Conservation (phyloP, 2,797 vertebrate species). For the Hemibagrus guttatus region DNA sequence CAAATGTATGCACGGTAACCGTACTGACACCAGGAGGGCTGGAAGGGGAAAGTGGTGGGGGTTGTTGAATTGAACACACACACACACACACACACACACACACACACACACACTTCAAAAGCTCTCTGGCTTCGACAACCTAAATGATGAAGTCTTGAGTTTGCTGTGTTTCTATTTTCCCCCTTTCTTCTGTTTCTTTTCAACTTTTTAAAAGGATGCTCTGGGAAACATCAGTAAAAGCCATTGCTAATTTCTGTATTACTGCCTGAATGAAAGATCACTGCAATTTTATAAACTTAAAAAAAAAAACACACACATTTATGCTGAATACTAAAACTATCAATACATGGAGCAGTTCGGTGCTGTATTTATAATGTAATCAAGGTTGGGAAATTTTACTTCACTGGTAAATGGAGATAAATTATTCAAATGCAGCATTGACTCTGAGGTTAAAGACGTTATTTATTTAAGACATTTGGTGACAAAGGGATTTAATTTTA, state of each 20-base stretch:
- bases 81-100: slow-evolving; percentile 27
- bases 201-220: slow-evolving; percentile 46
- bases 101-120: slow-evolving; percentile 54
- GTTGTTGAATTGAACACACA: slow-evolving; percentile 56
- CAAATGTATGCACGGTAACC: slow-evolving; percentile 66
- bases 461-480: slow-evolving; percentile 57
- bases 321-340: neutral
- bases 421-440: slow-evolving; percentile 49
- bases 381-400: slow-evolving; percentile 14
- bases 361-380: neutral
- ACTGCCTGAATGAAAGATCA: slow-evolving; percentile 29
- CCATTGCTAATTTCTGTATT: slow-evolving; percentile 15
- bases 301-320: neutral
- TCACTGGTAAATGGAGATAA: slow-evolving; percentile 54
- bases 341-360: neutral
- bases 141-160: neutral
- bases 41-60: slow-evolving; percentile 59
- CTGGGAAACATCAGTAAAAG: slow-evolving; percentile 48
- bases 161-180: neutral
- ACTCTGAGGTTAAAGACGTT: slow-evolving; percentile 60
- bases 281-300: slow-evolving; percentile 2
- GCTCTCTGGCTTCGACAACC: neutral
- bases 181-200: slow-evolving; percentile 44
- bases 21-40: slow-evolving; percentile 68
- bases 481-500: slow-evolving; percentile 34